Base-by-base conservation (phyloP, 1,140 invertebrate species). In the Lepidurus couesii region DNA sequence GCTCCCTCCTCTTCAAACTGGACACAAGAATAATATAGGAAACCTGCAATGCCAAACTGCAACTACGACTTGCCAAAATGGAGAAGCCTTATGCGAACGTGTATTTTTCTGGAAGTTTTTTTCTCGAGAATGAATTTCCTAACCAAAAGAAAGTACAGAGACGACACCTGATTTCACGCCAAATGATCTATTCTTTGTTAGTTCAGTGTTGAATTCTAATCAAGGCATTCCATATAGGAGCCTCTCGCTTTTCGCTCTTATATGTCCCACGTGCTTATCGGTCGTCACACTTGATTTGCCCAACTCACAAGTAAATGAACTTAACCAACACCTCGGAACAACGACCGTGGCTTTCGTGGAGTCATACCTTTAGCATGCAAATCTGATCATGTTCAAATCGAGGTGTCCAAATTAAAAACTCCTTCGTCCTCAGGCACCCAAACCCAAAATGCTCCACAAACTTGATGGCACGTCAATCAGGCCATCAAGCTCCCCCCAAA, bases 181-280 rank as follows among this genome's bases (percentile, higher is more conserved):
- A 65, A 65, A 65, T 16, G 53, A 65, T 65, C 53, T 65, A 65
- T 65, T 65, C 53, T 65, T 65, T 65, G 53, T 65, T 21, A 65
- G 53, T 65, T 65, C 53, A 65, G 53, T 65, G 53, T 65, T 65
- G 53, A 65, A 65, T 65, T 65, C 53, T 65, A 65, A 65, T 65
- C 53, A 65, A 65, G 53, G 53, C 9, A 65, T 16, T 65, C 53
- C 53, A 65, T 65, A 21, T 65, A 21, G 53, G 21, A 21, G 53
- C 53, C 21, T 65, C 53, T 13, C 53, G 34, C 34, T 34, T 34
- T 34, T 34, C 34, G 34, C 21, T 65, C 53, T 65, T 65, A 65
- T 21, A 65, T 65, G 53, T 65, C 53, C 21, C 53, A 65, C 53
- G 53, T 65, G 53, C 53, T 65, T 65, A 65, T 65, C 53, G 53